Base-by-base conservation (phyloP, 2,113 vertebrate species). In the Chauna torquata region DNA sequence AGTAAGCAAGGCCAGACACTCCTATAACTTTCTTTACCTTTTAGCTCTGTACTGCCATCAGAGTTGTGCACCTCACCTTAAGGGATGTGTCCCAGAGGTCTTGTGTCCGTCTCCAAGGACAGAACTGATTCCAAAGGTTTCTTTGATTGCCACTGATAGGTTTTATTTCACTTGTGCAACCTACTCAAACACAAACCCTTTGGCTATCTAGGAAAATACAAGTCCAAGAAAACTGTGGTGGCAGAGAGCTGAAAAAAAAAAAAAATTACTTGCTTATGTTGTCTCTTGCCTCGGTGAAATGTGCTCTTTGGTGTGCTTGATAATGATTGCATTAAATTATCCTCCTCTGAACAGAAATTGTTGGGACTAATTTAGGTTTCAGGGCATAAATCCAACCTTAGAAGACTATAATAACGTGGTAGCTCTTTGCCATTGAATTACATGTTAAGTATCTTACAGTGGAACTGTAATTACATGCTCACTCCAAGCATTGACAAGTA, bases 391-490 rank as follows among this genome's bases (percentile, higher is more conserved):
- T 96, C 92, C 96, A 96, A 58, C 81, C 61, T 88, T 85, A 87
- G 82, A 92, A 94, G 57, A 85, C 77, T 94, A 52, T 96, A 96
- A 97, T 96, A 95, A 94, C 0, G 0, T 86, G 79, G 92, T 78
- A 96, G 85, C 57, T 96, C 36, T 94, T 92, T 96, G 85, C 87
- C 91, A 86, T 94, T 88, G 90, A 97, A 96, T 97, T 97, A 94
- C 92, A 96, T 65, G 91, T 93, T 95, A 96, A 96, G 88, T 96
- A 71, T 94, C 94, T 96, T 95, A 88, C 65, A 94, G 92, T 96
- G 90, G 90, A 96, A 97, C 90, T 90, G 68, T 97, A 97, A 97
- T 97, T 96, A 96, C 90, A 96, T 96, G 94, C 91, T 97, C 80
- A 90, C 90, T 96, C 92, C 14, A 42, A 93, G 90, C 95, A 96